Evolutionary conservation across 2,888 invertebrate species (phyloP), one percentile per base, ranked within the genome.

Genomic region (Fissipunctia ypsillon): DNA sequence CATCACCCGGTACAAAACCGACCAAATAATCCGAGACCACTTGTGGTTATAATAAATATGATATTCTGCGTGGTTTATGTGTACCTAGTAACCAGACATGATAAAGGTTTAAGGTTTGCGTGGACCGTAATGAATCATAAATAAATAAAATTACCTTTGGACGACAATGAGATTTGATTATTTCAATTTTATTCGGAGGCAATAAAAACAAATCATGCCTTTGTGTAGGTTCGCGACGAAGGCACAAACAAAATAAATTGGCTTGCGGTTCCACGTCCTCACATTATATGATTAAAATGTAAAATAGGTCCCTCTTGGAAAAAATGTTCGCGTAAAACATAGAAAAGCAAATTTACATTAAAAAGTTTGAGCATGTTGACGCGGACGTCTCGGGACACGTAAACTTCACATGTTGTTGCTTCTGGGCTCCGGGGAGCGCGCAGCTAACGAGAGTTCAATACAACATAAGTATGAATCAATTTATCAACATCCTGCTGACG

Each of bases 1-100:
- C 89, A 91, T 94, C 94, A 93, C 86, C 81, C 84, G 81, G 87
- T 89, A 91, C 88, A 90, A 91, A 90, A 90, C 89, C 89, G 86
- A 88, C 88, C 88, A 88, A 90, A 91, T 90, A 89, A 90, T 88
- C 89, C 86, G 87, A 78, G 84, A 88, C 86, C 88, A 87, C 88
- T 84, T 80, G 86, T 80, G 87, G 86, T 87, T 79, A 83, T 86
- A 79, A 86, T 87, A 89, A 91, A 91, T 91, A 90, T 91, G 88
- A 90, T 89, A 89, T 87, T 86, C 87, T 84, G 73, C 76, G 75
- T 85, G 87, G 87, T 89, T 90, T 88, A 90, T 89, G 87, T 84
- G 80, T 74, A 71, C 88, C 87, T 88, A 84, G 88, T 89, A 87
- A 76, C 78, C 78, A 82, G 76, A 84, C 81, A 82, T 86, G 85